Evolutionary conservation across 1,140 invertebrate genomes (phyloP), one percentile per base, ranked within the genome.

Genomic region (Brachionus plicatilis): DNA sequence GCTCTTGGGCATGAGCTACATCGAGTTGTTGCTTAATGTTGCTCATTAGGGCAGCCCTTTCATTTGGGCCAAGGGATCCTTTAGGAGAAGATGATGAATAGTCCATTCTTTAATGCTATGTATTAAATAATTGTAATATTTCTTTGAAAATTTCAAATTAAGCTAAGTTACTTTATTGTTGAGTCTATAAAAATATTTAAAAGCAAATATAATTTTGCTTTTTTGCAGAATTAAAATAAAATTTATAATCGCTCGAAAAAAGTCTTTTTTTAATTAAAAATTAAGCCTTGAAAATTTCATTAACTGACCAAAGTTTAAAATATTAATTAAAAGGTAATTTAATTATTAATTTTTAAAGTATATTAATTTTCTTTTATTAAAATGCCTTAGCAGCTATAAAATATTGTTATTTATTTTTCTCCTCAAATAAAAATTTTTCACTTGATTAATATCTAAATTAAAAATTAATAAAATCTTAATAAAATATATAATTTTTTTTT

Each of bases 21-120:
- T 95, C 95, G 85, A 98, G 94, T 92, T 98, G 95, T 89, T 97
- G 95, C 90, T 96, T 96, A 8, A 98, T 94, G 91, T 96, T 94
- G 86, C 95, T 94, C 93, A 98, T 96, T 27, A 98, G 89, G 27
- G 79, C 79, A 27, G 79, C 79, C 45, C 43, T 82, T 60, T 82
- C 79, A 65, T 68, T 82, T 20, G 79, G 33, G n/a, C 79, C 65
- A 8, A 82, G 20, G 8, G 53, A 20, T 33, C 53, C 50, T 82
- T 45, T 82, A 65, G 37, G 43, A 82, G 50, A 29, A n/a, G 79
- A 9, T 17, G 33, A 37, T 50, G 72, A 76, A 76, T 14, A 76
- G 47, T 76, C 72, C 72, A 76, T 76, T 50, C 1, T 76, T 76
- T 47, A 29, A 9, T 11, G 20, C 8, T 17, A 75, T 8, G 2